phyloP scores from a whole-genome alignment of 2,888 invertebrate genomes.

The Mythimna albipuncta region DNA sequence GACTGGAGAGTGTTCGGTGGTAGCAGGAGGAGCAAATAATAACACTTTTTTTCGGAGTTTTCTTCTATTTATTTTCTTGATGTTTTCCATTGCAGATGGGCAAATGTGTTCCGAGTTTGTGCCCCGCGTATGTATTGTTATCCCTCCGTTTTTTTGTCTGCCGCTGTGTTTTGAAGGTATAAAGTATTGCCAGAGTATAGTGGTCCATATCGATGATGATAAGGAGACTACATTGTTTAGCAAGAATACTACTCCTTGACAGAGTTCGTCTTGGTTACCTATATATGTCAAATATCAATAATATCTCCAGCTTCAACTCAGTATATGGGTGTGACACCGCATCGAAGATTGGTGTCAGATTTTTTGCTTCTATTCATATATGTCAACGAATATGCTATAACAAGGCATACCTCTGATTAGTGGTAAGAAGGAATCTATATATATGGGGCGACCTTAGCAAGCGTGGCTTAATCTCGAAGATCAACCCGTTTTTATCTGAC shows the following conservation, averaged over 20 bases:
- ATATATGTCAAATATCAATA: too few species aligned
- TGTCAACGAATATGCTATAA: too few species aligned
- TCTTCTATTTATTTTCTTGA: too few species aligned
- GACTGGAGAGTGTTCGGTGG: too few species aligned
- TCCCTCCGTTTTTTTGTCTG: constrained; percentile 76
- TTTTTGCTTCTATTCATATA: too few species aligned
- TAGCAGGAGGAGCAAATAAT: too few species aligned
- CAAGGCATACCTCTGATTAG: too few species aligned
- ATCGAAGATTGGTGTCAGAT: too few species aligned
- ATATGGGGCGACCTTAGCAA: background rate
- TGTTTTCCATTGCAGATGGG: constrained; percentile 57
- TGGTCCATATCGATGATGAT: constrained; percentile 69
- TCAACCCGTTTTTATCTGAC: background rate
- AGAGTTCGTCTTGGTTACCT: background rate
- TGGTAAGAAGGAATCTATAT: background rate
- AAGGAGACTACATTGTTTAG: background rate
- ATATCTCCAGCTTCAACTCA: too few species aligned
- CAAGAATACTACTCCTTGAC: background rate
- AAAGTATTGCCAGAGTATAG: constrained; percentile 74
- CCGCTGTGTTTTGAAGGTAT: constrained; percentile 76
- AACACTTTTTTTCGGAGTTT: too few species aligned
- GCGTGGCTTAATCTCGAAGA: too few species aligned
- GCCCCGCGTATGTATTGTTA: constrained; percentile 74
- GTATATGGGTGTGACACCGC: too few species aligned
- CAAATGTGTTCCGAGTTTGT: constrained; percentile 78